Conservation (phyloP, 2,113 vertebrate species). For the Rhizomys pruinosus region DNA sequence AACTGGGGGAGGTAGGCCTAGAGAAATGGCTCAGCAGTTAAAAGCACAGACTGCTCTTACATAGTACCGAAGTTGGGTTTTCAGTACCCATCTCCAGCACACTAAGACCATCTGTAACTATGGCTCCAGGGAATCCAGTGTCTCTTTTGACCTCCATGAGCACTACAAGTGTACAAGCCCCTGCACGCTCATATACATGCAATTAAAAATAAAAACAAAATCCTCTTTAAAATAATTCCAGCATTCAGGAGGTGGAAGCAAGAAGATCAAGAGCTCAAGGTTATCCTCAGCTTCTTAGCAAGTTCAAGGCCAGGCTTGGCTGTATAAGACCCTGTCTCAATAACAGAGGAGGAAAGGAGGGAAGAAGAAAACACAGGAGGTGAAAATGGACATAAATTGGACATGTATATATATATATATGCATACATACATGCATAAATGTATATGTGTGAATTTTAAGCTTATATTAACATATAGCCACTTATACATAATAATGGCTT, state of each 20-base stretch:
- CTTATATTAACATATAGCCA: background rate
- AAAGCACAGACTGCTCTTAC: too few relatives aligned
- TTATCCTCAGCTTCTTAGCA: background rate
- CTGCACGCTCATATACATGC: too few relatives aligned
- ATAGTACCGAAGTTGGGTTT: background rate
- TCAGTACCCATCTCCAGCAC: background rate
- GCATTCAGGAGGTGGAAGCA: background rate
- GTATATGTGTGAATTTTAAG: background rate
- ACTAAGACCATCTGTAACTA: background rate
- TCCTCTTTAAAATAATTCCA: background rate
- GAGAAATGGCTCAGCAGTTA: background rate
- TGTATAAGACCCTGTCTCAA: background rate
- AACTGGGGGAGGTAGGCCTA: background rate
- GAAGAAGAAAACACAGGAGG: rapidly evolving
- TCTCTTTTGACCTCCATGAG: background rate
- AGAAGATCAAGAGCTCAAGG: background rate
- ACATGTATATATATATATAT: background rate
- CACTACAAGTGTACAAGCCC: too few relatives aligned
- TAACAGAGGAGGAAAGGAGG: background rate
- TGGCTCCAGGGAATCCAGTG: too few relatives aligned
- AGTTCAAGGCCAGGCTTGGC: background rate
- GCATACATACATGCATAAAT: background rate
- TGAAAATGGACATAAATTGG: background rate
- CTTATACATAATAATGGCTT: background rate
- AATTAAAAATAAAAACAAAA: background rate